phyloP scores from a whole-genome alignment of 2,113 vertebrate species.

The Baryphthengus martii region DNA sequence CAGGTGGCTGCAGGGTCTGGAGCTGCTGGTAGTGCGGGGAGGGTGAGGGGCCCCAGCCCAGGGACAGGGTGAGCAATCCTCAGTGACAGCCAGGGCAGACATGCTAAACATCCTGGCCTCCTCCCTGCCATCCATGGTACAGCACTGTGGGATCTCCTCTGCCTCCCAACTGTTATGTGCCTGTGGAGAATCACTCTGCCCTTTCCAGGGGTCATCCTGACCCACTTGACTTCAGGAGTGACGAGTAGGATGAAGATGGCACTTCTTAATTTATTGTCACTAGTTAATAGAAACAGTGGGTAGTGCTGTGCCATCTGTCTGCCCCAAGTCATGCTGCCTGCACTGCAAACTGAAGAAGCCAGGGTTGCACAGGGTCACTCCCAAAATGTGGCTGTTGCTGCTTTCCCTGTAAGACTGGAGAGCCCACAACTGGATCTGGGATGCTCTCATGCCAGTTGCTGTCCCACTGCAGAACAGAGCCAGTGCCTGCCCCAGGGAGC shows the following conservation, averaged over 20 bases:
- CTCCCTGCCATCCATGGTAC: not conserved
- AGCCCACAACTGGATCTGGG: not conserved
- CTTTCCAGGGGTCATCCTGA: fast-evolving
- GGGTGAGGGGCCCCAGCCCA: not conserved
- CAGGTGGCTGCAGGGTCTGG: fast-evolving
- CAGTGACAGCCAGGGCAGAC: fast-evolving
- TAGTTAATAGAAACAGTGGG: not conserved
- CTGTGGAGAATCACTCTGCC: not conserved
- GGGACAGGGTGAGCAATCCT: not conserved
- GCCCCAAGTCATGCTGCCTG: not conserved
- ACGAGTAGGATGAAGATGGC: not conserved
- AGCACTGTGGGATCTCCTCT: not conserved
- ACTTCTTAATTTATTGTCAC: not conserved
- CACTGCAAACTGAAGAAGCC: not conserved
- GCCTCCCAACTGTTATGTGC: not conserved
- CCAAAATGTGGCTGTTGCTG: not conserved
- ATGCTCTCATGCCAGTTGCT: not conserved
- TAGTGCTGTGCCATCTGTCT: not conserved
- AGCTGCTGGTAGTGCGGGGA: not conserved
- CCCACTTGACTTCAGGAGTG: not conserved
- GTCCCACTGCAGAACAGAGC: not conserved
- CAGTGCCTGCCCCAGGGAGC: not conserved
- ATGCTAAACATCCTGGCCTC: not conserved
- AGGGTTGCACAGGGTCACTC: not conserved
- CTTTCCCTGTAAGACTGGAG: not conserved